Base-by-base conservation (phyloP, 2,113 vertebrate genomes). In the Neoarius graeffei region DNA sequence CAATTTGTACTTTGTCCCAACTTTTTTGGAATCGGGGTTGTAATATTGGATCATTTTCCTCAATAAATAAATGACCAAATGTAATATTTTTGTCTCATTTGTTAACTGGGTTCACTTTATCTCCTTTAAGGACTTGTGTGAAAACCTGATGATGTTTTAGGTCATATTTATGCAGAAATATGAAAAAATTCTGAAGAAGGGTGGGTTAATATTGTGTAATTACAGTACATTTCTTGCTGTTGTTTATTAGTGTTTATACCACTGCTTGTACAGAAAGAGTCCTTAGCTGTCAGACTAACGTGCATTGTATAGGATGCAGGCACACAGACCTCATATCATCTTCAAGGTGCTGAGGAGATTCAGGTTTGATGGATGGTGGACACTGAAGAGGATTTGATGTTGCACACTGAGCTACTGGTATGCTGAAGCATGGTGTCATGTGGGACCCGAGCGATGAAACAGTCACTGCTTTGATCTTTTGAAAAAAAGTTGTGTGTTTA, bases 281-380 rank as follows among this genome's bases (percentile, higher is more conserved):
- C 74, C 19, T 79, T 30, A 52, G 73, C 42, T 54, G 74, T 30
- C 48, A 67, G 62, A 67, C 0, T 52, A 42, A 50, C 20, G 10
- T n/a, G 15, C 25, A 50, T 17, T 73, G 10, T 74, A 74, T 60
- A 48, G 85, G 60, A 15, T 66, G 42, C 50, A 20, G n/a, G 48
- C n/a, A 57, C n/a, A 30, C 20, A 74, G 83, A 35, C 52, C n/a
- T 73, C 54, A 73, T 42, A 87, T 69, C 48, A 4, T 80, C 62
- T 87, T 82, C 42, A 67, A 81, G 77, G 77, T 64, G n/a, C 76
- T 69, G 56, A 17, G 77, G 27, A 81, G 85, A 50, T 82, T 71
- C 30, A 87, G 62, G 62, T 81, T 87, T 82, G 85, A 86, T 69
- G 48, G 85, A 81, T 81, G 77, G 85, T 87, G 81, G 79, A 81